A percentile compares a stretch with the other conserved stretches of the same genome.
phyloP scores from a whole-genome alignment of 2,113 vertebrate genomes.

The Aphyosemion australe region DNA sequence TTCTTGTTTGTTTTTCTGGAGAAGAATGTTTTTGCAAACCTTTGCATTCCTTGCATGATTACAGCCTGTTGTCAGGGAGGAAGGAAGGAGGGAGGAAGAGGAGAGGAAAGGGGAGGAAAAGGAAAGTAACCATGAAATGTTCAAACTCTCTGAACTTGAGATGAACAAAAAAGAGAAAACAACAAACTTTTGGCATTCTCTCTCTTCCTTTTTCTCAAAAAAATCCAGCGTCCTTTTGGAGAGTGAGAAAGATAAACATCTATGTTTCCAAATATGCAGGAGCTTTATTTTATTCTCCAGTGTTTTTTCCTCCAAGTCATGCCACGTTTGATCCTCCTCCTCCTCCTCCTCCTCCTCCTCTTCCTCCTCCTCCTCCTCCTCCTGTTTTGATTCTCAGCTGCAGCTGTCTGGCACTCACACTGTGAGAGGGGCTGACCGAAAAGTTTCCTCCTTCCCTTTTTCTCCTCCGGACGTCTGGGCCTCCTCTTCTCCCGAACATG shows the following conservation, averaged over 20 bases:
- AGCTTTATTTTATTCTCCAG: slow-evolving; percentile 32
- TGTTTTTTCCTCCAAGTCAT: slow-evolving; percentile 30
- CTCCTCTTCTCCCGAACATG: slow-evolving; percentile 41
- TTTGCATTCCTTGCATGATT: slow-evolving; percentile 66
- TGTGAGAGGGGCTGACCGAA: neutral
- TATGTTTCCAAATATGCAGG: slow-evolving; percentile 11
- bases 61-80: slow-evolving; percentile 57
- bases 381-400: slow-evolving; percentile 12
- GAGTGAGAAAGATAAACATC: neutral
- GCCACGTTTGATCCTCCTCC: too few relatives aligned
- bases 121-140: slow-evolving; percentile 40
- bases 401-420: neutral
- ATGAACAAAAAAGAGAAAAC: slow-evolving; percentile 3
- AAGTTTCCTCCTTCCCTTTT: slow-evolving; percentile 27
- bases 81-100: slow-evolving; percentile 42
- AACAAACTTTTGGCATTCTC: neutral
- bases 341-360: slow-evolving; percentile 50
- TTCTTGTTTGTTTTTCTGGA: too few relatives aligned
- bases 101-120: slow-evolving; percentile 53
- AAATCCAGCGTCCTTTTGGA: too few relatives aligned
- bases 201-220: too few relatives aligned
- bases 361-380: slow-evolving; percentile 40
- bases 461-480: neutral
- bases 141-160: slow-evolving; percentile 25
- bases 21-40: slow-evolving; percentile 25